Percentiles rank a stretch among this genome's conserved stretches.
phyloP scores from a whole-genome alignment of 2,113 vertebrate species.

The Scolopax mira region DNA sequence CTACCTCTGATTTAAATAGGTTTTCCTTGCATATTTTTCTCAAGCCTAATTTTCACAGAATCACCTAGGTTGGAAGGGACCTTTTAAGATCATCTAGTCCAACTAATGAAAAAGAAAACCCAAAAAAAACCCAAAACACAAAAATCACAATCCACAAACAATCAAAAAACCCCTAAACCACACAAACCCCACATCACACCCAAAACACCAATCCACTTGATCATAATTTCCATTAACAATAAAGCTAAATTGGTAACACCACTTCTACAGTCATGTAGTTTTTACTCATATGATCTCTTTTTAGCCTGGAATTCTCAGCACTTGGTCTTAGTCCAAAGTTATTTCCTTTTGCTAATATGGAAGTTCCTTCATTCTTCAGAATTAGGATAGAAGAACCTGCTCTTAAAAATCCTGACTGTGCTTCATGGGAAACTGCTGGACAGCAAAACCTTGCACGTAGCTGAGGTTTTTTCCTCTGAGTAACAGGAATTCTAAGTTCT shows the following conservation, averaged over 20 bases:
- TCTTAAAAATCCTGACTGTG: not conserved
- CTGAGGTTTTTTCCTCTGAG: not conserved
- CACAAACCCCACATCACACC: too few species aligned
- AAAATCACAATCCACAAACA: too few species aligned
- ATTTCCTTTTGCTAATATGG: not conserved
- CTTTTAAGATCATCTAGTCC: too few species aligned
- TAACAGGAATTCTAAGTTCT: not conserved
- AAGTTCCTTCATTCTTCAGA: not conserved
- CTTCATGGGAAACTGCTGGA: not conserved
- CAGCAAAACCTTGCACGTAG: not conserved
- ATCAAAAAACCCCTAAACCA: too few species aligned
- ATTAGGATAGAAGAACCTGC: not conserved
- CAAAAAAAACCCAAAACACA: too few species aligned
- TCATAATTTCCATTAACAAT: not conserved
- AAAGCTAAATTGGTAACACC: not conserved
- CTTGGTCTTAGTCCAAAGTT: not conserved
- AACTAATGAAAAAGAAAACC: too few species aligned
- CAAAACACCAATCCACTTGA: too few species aligned
- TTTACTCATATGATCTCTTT: not conserved
- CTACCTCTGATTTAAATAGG: not conserved
- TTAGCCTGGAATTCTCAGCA: not conserved
- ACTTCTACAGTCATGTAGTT: not conserved
- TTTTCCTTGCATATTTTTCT: not conserved
- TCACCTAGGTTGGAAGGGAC: too few species aligned
- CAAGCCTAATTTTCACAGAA: not conserved